Evolutionary conservation across 2,888 invertebrate genomes (phyloP), one percentile per base, ranked within the genome.

Genomic region (Andrena bicolor): DNA sequence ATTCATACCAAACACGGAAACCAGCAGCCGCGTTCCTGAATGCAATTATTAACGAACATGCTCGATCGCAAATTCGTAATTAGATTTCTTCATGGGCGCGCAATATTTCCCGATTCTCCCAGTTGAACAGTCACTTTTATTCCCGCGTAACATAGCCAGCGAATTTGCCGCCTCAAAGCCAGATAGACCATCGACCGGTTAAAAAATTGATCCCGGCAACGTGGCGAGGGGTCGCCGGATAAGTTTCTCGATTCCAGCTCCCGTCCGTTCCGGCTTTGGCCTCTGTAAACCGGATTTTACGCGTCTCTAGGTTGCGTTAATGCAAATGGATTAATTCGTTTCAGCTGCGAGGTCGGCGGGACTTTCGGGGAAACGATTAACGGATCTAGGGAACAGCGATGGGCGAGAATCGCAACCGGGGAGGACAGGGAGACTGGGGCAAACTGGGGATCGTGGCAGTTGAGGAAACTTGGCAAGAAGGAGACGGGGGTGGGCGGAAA

Each of bases 241-340:
- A 30, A 41, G 49, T 51, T 74, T 51, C 63, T 68, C 68, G 56
- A 74, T 81, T 74, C 58, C 56, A 63, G 35, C 58, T 51, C 51
- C 49, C 53, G 41, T 32, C 32, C 20, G 35, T 8, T 23, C 35
- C 10, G 72, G 71, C 41, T 74, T 69, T 51, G 35, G 23, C 16
- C 64, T 51, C 49, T 10, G 81, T 60, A 76, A 82, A 73, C 28
- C 64, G 76, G 82, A 81, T 88, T 89, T 85, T 76, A 87, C 75
- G 88, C 85, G 80, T 86, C 79, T 78, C 61, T 65, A 66, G 73
- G 77, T 70, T 83, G 77, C 80, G 82, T 87, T 88, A 83, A 84
- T 82, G 82, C 77, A 78, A 87, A 80, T 76, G 78, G 81, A 89
- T 89, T 84, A 86, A 84, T 81, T 83, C 80, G 76, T 81, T 74